Conservation (phyloP, 2,797 vertebrate genomes). For the Gobionotothen gibberifrons region DNA sequence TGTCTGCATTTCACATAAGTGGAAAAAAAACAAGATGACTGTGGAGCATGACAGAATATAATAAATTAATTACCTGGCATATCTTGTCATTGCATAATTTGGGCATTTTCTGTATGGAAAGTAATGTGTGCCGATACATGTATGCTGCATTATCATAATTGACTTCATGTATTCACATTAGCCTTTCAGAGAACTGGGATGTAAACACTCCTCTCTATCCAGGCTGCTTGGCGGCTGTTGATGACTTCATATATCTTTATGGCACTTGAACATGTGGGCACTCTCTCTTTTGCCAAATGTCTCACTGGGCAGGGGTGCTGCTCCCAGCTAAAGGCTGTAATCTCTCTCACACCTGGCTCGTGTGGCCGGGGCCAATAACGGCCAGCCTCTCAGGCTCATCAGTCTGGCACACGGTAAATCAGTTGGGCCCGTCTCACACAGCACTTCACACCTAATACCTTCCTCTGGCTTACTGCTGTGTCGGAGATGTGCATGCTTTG, state of each 20-base stretch:
- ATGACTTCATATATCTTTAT: conserved; percentile 37
- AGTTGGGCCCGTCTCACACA: conserved; percentile 44
- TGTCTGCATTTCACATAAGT: neutral
- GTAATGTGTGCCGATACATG: neutral
- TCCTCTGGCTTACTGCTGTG: conserved; percentile 45
- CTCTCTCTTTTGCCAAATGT: conserved; percentile 43
- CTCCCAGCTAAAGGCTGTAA: conserved; percentile 67
- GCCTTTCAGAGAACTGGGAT: neutral
- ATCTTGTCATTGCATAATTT: conserved; percentile 16
- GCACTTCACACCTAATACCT: conserved; percentile 43
- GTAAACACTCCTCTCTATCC: conserved; percentile 5
- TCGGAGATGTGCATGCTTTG: conserved; percentile 38
- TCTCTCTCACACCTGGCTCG: conserved; percentile 60
- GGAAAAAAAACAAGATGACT: conserved; percentile 23
- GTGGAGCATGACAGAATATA: conserved; percentile 25
- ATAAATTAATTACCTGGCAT: conserved; percentile 11
- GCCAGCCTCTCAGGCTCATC: conserved; percentile 64
- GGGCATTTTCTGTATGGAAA: conserved; percentile 14
- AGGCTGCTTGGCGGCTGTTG: conserved; percentile 20
- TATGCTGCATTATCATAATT: conserved; percentile 3
- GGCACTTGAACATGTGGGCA: conserved; percentile 41
- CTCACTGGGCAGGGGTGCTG: conserved; percentile 65
- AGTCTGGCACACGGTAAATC: conserved; percentile 66
- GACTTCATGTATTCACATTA: neutral
- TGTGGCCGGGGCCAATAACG: conserved; percentile 55